phyloP scores from a whole-genome alignment of 2,113 vertebrate genomes.

The Mustela nigripes region DNA sequence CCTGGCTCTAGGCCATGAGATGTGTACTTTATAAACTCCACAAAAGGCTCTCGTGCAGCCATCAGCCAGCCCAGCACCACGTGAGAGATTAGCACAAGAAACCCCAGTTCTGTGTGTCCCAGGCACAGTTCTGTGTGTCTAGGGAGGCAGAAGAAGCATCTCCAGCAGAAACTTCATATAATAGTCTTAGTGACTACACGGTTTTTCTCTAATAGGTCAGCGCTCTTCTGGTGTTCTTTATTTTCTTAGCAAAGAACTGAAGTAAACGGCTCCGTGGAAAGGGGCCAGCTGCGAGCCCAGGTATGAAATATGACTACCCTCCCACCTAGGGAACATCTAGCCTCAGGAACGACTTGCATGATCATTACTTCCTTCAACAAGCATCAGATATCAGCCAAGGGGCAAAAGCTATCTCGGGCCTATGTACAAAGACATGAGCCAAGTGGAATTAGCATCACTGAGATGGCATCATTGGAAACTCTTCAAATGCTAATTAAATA shows the following conservation, averaged over 20 bases:
- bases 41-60: neutral
- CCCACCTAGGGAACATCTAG: neutral
- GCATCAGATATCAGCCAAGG: neutral
- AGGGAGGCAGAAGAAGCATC: neutral
- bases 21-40: neutral
- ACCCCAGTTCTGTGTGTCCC: neutral
- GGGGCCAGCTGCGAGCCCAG: neutral
- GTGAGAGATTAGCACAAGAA: neutral
- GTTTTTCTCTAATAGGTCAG: neutral
- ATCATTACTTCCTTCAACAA: neutral
- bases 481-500: slow-evolving; percentile 55
- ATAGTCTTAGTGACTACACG: neutral
- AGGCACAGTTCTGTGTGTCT: neutral
- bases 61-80: neutral
- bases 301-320: neutral
- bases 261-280: slow-evolving; percentile 12
- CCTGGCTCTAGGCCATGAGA: neutral
- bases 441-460: slow-evolving; percentile 9
- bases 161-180: neutral
- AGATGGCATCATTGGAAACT: neutral
- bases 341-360: neutral
- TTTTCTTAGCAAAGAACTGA: slow-evolving; percentile 47
- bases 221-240: neutral
- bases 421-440: neutral
- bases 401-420: neutral